Conservation (phyloP, 2,888 invertebrate species). For the Parthenolecanium corni region DNA sequence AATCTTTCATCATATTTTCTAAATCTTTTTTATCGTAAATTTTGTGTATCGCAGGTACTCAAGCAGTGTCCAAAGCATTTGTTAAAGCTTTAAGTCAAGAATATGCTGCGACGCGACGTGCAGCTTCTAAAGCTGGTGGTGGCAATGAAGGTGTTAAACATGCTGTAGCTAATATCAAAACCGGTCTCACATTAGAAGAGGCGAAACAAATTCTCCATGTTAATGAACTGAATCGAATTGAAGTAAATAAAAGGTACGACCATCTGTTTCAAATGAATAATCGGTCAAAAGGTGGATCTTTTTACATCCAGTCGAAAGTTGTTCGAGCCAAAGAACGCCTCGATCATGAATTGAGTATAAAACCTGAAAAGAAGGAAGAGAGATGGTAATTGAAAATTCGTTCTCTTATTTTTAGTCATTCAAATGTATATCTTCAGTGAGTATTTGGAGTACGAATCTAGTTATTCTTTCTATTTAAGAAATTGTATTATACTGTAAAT, state of each 20-base stretch:
- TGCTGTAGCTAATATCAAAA: constrained; percentile 63
- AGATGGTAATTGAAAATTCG: background rate
- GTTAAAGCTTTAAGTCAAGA: constrained; percentile 79
- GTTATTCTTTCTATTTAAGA: too few species aligned
- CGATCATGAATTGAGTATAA: constrained; percentile 54
- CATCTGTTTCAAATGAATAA: constrained; percentile 83
- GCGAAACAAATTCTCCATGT: constrained; percentile 90
- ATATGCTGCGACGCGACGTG: constrained; percentile 74
- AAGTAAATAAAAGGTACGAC: constrained; percentile 61
- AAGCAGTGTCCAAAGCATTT: constrained; percentile 84
- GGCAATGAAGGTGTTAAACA: constrained; percentile 57
- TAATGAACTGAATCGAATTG: constrained; percentile 52
- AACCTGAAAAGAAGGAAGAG: background rate
- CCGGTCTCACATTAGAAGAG: constrained; percentile 80
- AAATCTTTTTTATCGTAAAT: background rate
- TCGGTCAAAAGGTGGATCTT: constrained; percentile 84
- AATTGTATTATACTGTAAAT: too few species aligned
- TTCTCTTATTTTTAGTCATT: background rate
- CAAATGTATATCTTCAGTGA: too few species aligned
- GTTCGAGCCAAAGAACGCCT: constrained; percentile 81
- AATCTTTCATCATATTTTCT: background rate
- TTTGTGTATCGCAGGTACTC: constrained; percentile 41
- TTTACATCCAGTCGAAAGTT: constrained; percentile 95
- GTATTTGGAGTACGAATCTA: constrained; percentile 22
- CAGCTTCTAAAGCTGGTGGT: constrained; percentile 61